Evolutionary conservation across 2,888 invertebrate genomes (phyloP).

Genomic region (Nephrotoma flavescens): DNA sequence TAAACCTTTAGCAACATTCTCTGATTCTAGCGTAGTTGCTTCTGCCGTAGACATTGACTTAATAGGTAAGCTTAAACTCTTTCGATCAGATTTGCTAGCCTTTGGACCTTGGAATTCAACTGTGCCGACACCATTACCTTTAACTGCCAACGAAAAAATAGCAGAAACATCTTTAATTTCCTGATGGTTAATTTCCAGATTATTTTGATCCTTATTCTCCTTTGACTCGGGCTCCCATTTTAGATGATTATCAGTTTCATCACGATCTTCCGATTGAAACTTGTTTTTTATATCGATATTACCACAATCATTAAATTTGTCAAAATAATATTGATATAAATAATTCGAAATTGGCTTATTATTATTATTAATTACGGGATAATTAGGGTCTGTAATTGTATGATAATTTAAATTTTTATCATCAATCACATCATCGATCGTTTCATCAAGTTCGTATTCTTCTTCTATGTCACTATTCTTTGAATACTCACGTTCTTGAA

Average conservation of each 20-base stretch:
- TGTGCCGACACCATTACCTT: conserved; percentile 11
- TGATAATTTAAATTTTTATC: conserved; percentile 34
- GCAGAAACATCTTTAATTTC: conserved; percentile 13
- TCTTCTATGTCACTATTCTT: conserved; percentile 12
- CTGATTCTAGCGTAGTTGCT: conserved; percentile 10
- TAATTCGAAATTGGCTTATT: conserved; percentile 59
- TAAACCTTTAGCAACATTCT: conserved; percentile 21
- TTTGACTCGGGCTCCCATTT: conserved; percentile 24
- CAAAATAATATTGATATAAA: conserved; percentile 53
- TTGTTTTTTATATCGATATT: neutral
- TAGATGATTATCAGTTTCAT: conserved; percentile 21
- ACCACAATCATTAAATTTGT: conserved; percentile 33
- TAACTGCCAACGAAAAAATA: neutral
- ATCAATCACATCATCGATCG: conserved; percentile 20
- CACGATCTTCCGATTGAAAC: conserved; percentile 17
- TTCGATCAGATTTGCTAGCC: conserved; percentile 21
- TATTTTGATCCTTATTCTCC: neutral
- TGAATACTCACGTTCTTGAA: conserved; percentile 23
- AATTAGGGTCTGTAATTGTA: conserved; percentile 64
- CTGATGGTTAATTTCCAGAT: conserved; percentile 11
- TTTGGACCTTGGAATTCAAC: conserved; percentile 12
- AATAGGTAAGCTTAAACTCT: conserved; percentile 48
- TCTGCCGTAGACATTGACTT: conserved; percentile 41
- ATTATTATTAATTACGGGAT: conserved; percentile 60
- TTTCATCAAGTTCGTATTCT: neutral